These are phyloP conservation scores for Rhyzopertha dominica DNA, from an alignment of 1,140 invertebrate genomes.

Conservation along the genomic window DNA sequence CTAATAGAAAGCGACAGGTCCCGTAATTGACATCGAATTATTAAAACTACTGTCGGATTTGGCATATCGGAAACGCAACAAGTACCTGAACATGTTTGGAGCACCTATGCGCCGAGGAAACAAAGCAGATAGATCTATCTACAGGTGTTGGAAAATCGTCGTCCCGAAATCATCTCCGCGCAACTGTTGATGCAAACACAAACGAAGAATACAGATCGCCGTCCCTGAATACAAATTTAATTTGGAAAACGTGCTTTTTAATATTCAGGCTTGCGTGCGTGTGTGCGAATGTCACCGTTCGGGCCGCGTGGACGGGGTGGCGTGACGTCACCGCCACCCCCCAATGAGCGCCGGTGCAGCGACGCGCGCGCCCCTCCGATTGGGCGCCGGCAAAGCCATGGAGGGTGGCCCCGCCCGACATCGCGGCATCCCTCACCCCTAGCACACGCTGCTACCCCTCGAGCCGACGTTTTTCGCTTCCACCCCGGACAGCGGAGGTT, in stretches of 20 bases:
- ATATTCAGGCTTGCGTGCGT: conserved; percentile 33
- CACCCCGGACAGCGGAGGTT: conserved; percentile 30
- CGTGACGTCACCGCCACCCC: conserved; percentile 33
- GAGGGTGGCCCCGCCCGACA: conserved; percentile 24
- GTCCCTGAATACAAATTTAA: conserved; percentile 39
- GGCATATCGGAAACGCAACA: too few species aligned
- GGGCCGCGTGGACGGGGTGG: conserved; percentile 31
- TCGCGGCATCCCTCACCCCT: conserved; percentile 21
- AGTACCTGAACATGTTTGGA: too few species aligned
- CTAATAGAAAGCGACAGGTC: too few species aligned
- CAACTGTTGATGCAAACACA: conserved; percentile 34
- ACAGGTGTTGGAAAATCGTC: conserved; percentile 25
- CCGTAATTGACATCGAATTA: too few species aligned
- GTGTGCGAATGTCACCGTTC: conserved; percentile 21
- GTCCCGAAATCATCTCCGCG: conserved; percentile 16
- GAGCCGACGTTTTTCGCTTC: conserved; percentile 33
- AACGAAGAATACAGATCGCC: conserved; percentile 33
- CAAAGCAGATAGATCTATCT: too few species aligned
- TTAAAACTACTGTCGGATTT: too few species aligned
- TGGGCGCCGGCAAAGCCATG: conserved; percentile 28
- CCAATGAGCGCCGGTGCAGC: conserved; percentile 24
- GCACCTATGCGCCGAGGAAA: too few species aligned
- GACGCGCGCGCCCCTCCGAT: conserved; percentile 22
- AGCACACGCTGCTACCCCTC: conserved; percentile 18
- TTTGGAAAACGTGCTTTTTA: conserved; percentile 36